These are phyloP conservation scores for Phoxinus dragarum DNA, from an alignment of 2,797 vertebrate genomes.

Conservation along the genomic window DNA sequence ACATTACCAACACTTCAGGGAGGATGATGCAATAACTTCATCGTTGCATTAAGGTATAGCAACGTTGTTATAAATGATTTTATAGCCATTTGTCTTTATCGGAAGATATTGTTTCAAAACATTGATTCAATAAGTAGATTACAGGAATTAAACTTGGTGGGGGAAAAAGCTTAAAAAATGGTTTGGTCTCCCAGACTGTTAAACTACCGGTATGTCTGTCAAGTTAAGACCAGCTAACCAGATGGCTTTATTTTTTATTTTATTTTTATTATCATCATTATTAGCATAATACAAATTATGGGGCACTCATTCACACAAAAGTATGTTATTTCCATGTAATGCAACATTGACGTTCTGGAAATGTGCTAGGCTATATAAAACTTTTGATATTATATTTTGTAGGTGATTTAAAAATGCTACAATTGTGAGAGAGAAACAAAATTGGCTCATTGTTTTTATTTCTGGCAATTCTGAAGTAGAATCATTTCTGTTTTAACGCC, in stretches of 20 bases:
- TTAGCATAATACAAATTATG: neutral
- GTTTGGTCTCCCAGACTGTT: neutral
- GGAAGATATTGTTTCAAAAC: neutral
- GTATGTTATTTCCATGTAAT: neutral
- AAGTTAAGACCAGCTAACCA: neutral
- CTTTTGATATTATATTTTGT: neutral
- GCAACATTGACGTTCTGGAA: neutral
- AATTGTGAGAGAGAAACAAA: neutral
- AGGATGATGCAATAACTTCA: neutral
- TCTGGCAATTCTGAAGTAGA: neutral
- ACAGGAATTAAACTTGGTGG: neutral
- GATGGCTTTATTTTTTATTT: neutral
- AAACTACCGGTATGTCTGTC: neutral
- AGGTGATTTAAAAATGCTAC: neutral
- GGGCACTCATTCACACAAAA: neutral
- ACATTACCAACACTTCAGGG: neutral
- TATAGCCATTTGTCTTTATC: neutral
- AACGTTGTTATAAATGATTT: neutral
- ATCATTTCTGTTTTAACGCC: neutral
- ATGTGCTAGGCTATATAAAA: neutral
- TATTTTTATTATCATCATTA: neutral
- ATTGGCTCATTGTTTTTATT: neutral
- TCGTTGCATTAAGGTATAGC: neutral
- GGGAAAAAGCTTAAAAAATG: neutral
- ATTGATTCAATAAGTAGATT: neutral